Conservation (phyloP, 2,113 vertebrate genomes). For the Charina bottae region DNA sequence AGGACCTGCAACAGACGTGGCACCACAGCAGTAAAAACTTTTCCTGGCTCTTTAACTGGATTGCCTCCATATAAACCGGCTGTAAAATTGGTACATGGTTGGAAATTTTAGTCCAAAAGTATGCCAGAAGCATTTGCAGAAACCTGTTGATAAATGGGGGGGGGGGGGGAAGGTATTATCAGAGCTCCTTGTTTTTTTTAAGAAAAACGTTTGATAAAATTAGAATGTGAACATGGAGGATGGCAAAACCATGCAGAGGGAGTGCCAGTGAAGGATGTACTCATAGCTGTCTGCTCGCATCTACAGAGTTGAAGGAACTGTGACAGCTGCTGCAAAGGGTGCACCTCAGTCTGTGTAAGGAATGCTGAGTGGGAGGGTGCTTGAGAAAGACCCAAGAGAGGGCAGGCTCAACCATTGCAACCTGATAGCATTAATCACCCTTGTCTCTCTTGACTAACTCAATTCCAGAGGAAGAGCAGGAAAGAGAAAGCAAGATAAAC, state of each 20-base stretch:
- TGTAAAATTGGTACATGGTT: neutral
- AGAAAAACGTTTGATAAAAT: neutral
- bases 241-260: neutral
- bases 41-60: neutral
- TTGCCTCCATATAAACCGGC: neutral
- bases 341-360: neutral
- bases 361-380: neutral
- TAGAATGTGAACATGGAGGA: neutral
- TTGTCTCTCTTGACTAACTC: neutral
- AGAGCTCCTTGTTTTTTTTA: neutral
- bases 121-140: neutral
- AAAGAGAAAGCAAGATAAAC: neutral
- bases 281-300: neutral
- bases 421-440: neutral
- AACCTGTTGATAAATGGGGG: neutral
- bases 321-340: neutral
- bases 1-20: neutral
- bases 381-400: neutral
- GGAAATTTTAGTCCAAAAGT: neutral
- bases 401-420: neutral
- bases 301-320: neutral
- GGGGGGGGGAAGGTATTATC: neutral
- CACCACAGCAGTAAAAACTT: neutral
- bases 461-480: neutral
- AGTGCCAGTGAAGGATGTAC: neutral